Evolutionary conservation across 2,113 vertebrate species (phyloP), one percentile per base, ranked within the genome.

Genomic region (Macheiramphus alcinus): DNA sequence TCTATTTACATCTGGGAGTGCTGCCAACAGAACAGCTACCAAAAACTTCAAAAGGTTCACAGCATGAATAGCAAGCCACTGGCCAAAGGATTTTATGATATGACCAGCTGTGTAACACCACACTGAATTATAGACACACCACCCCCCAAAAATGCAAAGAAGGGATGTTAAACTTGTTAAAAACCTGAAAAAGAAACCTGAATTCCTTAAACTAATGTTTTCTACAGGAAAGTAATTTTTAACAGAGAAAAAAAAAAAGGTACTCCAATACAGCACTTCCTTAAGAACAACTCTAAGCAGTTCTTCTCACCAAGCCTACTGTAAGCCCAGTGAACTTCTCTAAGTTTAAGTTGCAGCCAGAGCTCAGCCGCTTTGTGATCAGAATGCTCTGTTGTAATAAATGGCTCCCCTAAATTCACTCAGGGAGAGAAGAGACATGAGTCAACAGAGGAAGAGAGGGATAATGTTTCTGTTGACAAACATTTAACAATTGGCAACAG

Each of bases 31-130:
- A 72, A 76, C 78, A 94, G 94, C 94, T 80, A 97, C 97, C 95
- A 97, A 96, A 92, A 97, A 96, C 97, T 96, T 97, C 94, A 95
- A 86, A 97, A 84, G 78, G 26, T 76, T 94, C 84, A 36, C 74
- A 40, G 94, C 74, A 63, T 85, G 93, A 97, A 95, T 80, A 91
- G 94, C 73, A 52, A 97, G 87, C 68, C 6, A 4, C 73, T 78
- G 71, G 97, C 93, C 96, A 95, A 93, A 76, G 94, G 92, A 70
- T 80, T 97, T 96, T 94, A 97, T 76, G 45, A 93, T 88, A 90
- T 27, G 93, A 88, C 89, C 94, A 93, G 85, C 94, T 95, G 87
- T 38, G 47, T 71, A 74, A 85, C 81, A 86, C 94, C 58, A 26
- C 18, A 63, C 0, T 36, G 80, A 93, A 91, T 79, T 56, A 79